Percentiles rank a stretch among this genome's conserved stretches.
Conservation (phyloP, 2,113 vertebrate species). For the Otolemur garnettii region DNA sequence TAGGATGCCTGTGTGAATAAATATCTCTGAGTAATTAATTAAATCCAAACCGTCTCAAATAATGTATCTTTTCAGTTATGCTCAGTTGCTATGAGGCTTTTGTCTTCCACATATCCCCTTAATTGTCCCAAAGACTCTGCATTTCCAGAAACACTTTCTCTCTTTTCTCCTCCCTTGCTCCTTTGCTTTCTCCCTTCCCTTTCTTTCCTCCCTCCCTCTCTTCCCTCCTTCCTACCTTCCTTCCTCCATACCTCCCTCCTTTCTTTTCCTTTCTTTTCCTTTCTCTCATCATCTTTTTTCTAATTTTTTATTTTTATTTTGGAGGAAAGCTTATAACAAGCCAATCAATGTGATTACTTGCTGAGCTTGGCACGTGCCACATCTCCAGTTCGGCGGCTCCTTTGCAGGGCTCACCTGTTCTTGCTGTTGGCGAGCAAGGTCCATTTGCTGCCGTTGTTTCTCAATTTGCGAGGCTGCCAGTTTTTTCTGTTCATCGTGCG, state of each 20-base stretch:
- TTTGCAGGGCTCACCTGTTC: slow-evolving; percentile 93
- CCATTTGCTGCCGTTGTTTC: slow-evolving; percentile 99
- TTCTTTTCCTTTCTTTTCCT: neutral
- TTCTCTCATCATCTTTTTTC: neutral
- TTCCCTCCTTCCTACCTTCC: too few relatives aligned
- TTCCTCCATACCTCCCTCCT: too few relatives aligned
- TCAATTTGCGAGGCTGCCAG: slow-evolving; percentile 99
- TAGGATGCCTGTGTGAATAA: neutral
- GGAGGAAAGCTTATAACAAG: slow-evolving; percentile 63
- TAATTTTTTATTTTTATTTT: neutral
- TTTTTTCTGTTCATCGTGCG: slow-evolving; percentile 99
- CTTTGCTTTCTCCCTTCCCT: too few relatives aligned
- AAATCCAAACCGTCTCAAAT: slow-evolving; percentile 25
- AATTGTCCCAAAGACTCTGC: neutral
- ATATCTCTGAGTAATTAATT: neutral
- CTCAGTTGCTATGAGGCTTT: neutral
- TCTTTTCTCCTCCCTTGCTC: too few relatives aligned
- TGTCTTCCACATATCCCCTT: neutral
- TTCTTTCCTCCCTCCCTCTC: too few relatives aligned
- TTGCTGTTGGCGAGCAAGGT: slow-evolving; percentile 98
- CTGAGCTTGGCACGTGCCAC: slow-evolving; percentile 57
- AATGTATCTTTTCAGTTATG: neutral
- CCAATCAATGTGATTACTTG: slow-evolving; percentile 70
- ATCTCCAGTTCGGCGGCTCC: slow-evolving; percentile 72
- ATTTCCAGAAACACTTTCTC: slow-evolving; percentile 42